Evolutionary conservation across 2,888 invertebrate genomes (phyloP).

Genomic region (Glaucopsyche alexis): DNA sequence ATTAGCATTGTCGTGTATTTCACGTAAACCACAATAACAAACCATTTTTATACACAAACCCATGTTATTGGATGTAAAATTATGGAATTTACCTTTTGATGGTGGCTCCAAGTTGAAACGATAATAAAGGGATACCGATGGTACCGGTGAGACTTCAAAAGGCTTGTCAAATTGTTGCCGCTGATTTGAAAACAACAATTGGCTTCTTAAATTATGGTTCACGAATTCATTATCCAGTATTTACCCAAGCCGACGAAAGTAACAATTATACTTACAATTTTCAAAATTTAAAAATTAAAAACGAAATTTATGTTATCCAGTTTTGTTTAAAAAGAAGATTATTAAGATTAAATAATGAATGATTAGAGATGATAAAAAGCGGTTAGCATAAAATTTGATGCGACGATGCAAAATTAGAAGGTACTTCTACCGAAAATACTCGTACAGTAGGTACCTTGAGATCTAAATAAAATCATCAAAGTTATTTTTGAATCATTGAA

Average conservation of each 20-base stretch:
- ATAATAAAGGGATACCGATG: neutral
- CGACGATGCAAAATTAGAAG: too few relatives aligned
- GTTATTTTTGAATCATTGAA: too few relatives aligned
- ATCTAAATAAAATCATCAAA: too few relatives aligned
- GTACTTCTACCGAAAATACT: too few relatives aligned
- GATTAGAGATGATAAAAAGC: neutral
- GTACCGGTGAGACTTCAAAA: conserved; percentile 12
- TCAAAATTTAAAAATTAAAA: neutral
- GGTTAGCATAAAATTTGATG: too few relatives aligned
- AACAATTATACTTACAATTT: neutral
- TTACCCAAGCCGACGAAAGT: neutral
- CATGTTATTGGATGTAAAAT: conserved; percentile 3
- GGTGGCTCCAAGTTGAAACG: conserved; percentile 5
- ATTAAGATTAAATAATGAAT: too few relatives aligned
- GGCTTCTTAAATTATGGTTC: neutral
- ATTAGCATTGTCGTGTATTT: neutral
- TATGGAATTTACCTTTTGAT: conserved; percentile 3
- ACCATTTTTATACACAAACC: conserved; percentile 8
- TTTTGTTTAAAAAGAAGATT: too few relatives aligned
- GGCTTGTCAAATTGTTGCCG: conserved; percentile 9
- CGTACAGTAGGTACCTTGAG: too few relatives aligned
- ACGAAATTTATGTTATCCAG: neutral
- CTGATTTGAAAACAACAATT: conserved; percentile 18
- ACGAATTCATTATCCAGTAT: conserved; percentile 7
- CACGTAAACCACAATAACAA: neutral